These are phyloP conservation scores for Cataglyphis altisquamis DNA, from an alignment of 2,888 invertebrate species.

Conservation along the genomic window DNA sequence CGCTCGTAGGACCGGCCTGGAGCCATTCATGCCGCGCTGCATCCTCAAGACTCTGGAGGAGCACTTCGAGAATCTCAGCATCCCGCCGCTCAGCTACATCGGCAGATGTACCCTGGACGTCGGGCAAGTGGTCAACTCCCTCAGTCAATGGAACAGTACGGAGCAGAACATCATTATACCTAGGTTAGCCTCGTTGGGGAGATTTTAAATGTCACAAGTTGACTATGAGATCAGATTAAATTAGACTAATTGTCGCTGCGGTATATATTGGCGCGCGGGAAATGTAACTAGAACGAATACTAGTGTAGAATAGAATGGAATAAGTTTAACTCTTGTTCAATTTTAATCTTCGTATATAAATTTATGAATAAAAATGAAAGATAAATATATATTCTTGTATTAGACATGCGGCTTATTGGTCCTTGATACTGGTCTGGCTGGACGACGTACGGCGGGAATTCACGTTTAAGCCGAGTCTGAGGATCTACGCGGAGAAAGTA, in stretches of 20 bases:
- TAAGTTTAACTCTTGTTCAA: neutral
- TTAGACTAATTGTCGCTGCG: neutral
- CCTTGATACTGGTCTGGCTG: constrained; percentile 87
- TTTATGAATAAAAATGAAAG: neutral
- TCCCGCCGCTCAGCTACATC: constrained; percentile 88
- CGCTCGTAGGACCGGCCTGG: constrained; percentile 83
- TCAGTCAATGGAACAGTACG: constrained; percentile 88
- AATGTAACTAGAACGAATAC: neutral
- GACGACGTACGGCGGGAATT: constrained; percentile 88
- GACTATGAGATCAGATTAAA: neutral
- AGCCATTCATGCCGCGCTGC: constrained; percentile 84
- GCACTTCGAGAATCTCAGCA: constrained; percentile 87
- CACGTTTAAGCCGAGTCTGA: constrained; percentile 86
- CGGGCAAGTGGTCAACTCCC: constrained; percentile 86
- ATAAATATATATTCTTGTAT: neutral
- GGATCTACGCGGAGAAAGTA: constrained; percentile 86
- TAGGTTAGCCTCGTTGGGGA: constrained; percentile 75
- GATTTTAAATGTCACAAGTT: neutral
- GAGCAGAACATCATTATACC: constrained; percentile 88
- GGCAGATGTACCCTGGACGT: constrained; percentile 87
- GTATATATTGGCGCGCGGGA: neutral
- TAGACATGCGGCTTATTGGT: constrained; percentile 87
- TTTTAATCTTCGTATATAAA: neutral
- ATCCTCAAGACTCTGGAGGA: constrained; percentile 87
- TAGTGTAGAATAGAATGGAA: neutral